These are phyloP conservation scores for Spodoptera frugiperda DNA, from an alignment of 1,140 invertebrate species.

Conservation along the genomic window DNA sequence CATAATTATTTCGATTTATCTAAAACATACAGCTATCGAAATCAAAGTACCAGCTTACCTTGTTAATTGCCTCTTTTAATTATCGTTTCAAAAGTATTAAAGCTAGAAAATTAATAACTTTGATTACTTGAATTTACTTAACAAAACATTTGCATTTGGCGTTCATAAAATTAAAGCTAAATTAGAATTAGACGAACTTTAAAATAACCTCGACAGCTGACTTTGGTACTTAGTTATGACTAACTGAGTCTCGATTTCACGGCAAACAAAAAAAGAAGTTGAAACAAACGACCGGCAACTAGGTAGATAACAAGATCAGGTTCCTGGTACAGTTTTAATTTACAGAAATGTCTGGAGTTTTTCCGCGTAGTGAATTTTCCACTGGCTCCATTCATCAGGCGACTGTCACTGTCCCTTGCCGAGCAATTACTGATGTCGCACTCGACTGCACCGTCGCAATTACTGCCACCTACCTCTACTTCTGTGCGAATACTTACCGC, in stretches of 20 bases:
- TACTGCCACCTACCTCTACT: constrained; percentile 59
- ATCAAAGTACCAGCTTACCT: no score
- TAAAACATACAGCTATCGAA: no score
- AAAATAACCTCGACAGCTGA: neutral
- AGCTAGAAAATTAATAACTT: no score
- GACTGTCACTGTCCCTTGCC: constrained; percentile 66
- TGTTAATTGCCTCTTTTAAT: no score
- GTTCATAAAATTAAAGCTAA: neutral
- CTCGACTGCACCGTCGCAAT: constrained; percentile 67
- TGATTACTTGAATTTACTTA: no score
- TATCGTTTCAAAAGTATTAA: no score
- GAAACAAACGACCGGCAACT: constrained; percentile 43
- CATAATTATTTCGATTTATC: no score
- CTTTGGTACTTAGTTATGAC: neutral
- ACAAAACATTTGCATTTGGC: no score
- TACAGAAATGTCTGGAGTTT: constrained; percentile 67
- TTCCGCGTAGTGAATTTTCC: constrained; percentile 69
- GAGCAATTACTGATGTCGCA: constrained; percentile 78
- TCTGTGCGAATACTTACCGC: constrained; percentile 27
- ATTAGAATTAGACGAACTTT: neutral
- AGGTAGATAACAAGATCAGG: constrained; percentile 50
- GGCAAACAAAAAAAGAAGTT: constrained; percentile 14
- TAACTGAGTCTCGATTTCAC: constrained; percentile 18
- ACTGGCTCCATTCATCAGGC: constrained; percentile 73
- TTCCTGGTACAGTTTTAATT: constrained; percentile 67